Base-by-base conservation (phyloP, 23 tunicate species). In the Halocynthia aurantium region DNA sequence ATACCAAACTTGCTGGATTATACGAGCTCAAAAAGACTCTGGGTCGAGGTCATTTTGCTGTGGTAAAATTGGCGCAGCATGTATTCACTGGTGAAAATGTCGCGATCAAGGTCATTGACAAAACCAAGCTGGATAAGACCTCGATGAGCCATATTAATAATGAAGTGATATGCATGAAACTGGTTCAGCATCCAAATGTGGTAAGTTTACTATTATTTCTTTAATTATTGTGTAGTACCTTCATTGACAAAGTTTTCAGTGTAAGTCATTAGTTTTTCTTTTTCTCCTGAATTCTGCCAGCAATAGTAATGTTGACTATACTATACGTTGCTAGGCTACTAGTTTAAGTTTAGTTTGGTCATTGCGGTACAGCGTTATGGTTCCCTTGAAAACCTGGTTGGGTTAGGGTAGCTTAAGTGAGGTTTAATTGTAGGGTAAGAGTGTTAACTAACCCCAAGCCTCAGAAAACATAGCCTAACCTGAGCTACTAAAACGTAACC, bases 111-210 rank as follows among this genome's bases (percentile, higher is more conserved):
- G 95, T 94, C 6, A 94, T 94, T 13, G 99, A 94, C 57, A 94
- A 94, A 77, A 88, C 94, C 8, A 94, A 90, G 53, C 79, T 94
- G 91, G 99, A 94, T 56, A 69, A 84, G 52, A 70, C 93, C 5
- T 94, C 99, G 13, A 72, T 83, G 17, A 90, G 84, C 53, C 99
- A 94, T 81, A 87, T 94, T 10, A 81, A 94, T 67, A 89, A 94
- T 66, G 99, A 94, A 84, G 99, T 94, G 6, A 84, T 91, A 5
- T 94, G 99, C 63, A 94, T 94, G 99, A 94, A 94, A 63, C 83
- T 88, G 64, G 91, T 94, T 6, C 99, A 89, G 75, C 99, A 94
- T 89, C 99, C 95, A n/a, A 94, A 94, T 75, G 99, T 94, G 76
- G 94, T 92, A 70, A 73, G 92, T 55, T 22, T 12, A 13, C 19